phyloP scores from a whole-genome alignment of 2,888 invertebrate genomes.

The Deroplatys truncata region DNA sequence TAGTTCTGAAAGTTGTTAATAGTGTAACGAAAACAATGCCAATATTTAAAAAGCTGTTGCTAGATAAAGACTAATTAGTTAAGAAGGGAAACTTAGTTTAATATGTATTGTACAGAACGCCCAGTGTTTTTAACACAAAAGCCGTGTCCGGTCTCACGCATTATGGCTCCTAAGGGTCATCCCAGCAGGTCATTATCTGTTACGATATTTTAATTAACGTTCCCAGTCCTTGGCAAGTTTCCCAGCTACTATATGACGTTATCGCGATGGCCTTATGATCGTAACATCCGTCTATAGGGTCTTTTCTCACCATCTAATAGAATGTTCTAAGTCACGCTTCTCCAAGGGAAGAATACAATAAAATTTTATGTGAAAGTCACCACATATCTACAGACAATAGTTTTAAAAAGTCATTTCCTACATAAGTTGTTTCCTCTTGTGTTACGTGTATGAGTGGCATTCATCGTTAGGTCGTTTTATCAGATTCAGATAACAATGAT shows the following conservation, averaged over 20 bases:
- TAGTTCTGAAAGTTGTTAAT: too few species aligned
- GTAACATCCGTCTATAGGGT: not conserved
- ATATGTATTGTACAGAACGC: too few species aligned
- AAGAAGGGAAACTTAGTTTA: too few species aligned
- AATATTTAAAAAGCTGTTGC: too few species aligned
- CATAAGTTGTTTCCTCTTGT: not conserved
- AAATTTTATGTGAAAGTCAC: not conserved
- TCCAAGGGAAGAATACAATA: not conserved
- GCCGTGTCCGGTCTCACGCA: not conserved
- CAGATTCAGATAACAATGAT: too few species aligned
- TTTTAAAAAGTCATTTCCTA: not conserved
- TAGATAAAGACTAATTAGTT: too few species aligned
- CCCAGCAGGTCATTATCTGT: not conserved
- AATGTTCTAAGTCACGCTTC: not conserved
- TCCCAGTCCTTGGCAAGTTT: not conserved
- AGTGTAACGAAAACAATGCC: too few species aligned
- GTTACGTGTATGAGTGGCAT: not conserved
- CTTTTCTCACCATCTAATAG: not conserved
- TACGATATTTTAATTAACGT: not conserved
- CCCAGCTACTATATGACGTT: not conserved
- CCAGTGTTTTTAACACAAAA: too few species aligned
- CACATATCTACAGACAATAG: not conserved
- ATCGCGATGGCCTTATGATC: not conserved
- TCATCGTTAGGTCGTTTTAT: too few species aligned
- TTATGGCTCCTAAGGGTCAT: not conserved